phyloP scores from a whole-genome alignment of 2,113 vertebrate species.

The Bostrychus sinensis region DNA sequence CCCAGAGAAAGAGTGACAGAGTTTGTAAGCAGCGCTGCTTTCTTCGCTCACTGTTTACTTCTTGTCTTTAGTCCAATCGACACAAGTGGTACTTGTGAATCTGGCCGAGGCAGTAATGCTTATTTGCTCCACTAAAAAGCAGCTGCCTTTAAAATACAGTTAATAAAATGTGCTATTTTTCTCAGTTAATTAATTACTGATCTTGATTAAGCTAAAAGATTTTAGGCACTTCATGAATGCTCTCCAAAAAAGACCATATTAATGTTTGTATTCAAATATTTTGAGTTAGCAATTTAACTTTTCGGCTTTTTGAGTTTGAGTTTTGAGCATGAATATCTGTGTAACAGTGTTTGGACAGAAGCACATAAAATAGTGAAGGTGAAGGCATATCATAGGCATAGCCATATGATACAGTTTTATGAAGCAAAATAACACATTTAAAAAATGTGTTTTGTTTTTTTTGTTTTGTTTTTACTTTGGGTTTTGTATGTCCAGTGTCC shows the following conservation, averaged over 20 bases:
- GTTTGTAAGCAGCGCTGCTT: conserved; percentile 10
- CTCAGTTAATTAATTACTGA: background rate
- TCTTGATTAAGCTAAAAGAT: background rate
- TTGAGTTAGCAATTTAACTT: background rate
- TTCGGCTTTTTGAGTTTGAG: background rate
- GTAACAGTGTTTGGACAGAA: background rate
- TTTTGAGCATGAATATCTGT: background rate
- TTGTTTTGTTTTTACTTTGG: background rate
- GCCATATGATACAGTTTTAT: background rate
- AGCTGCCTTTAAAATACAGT: conserved; percentile 20
- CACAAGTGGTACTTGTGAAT: conserved; percentile 13
- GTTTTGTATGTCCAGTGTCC: background rate
- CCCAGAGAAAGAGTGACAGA: conserved; percentile 16
- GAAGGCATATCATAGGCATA: background rate
- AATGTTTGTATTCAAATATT: too few relatives aligned
- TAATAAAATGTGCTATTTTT: conserved; percentile 10
- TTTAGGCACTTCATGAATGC: background rate
- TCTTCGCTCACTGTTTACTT: conserved; percentile 12
- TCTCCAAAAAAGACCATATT: background rate
- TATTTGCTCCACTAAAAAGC: conserved; percentile 15
- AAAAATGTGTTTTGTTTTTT: background rate
- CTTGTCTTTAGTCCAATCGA: conserved; percentile 29
- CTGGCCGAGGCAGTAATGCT: conserved; percentile 4
- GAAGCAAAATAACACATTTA: conserved; percentile 3
- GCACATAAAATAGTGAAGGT: background rate